Percentiles rank a stretch among this genome's conserved stretches.
These are phyloP conservation scores for Passer montanus DNA, from an alignment of 2,113 vertebrate genomes.

Conservation along the genomic window DNA sequence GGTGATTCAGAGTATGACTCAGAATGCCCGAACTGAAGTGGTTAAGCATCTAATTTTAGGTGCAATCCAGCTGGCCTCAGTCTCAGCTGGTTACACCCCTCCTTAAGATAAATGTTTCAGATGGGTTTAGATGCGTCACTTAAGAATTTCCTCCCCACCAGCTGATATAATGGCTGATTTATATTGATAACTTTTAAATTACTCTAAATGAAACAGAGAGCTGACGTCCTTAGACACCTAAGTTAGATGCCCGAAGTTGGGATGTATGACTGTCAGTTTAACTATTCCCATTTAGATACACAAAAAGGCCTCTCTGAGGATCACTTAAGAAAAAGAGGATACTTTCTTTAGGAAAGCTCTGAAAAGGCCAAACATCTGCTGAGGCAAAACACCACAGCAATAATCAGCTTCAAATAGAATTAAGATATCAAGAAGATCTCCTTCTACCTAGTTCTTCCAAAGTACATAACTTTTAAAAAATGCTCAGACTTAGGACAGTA, in stretches of 20 bases:
- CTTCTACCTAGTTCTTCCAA: background rate
- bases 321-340: background rate
- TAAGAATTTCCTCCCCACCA: background rate
- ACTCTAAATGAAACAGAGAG: background rate
- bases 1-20: slow-evolving; percentile 32
- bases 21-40: background rate
- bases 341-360: background rate
- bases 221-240: background rate
- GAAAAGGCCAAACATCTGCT: background rate
- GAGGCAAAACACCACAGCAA: background rate
- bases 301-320: background rate
- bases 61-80: background rate
- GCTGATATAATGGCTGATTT: background rate
- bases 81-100: background rate
- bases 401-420: background rate
- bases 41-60: background rate
- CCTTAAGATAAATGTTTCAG: background rate
- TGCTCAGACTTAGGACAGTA: background rate
- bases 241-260: background rate
- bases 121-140: background rate
- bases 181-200: background rate
- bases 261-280: background rate
- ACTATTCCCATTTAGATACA: background rate
- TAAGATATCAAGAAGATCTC: background rate
- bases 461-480: background rate